Percentiles rank a stretch among this genome's conserved stretches.
These are phyloP conservation scores for Streblospio benedicti DNA, from an alignment of 1,140 invertebrate species.

Conservation along the genomic window DNA sequence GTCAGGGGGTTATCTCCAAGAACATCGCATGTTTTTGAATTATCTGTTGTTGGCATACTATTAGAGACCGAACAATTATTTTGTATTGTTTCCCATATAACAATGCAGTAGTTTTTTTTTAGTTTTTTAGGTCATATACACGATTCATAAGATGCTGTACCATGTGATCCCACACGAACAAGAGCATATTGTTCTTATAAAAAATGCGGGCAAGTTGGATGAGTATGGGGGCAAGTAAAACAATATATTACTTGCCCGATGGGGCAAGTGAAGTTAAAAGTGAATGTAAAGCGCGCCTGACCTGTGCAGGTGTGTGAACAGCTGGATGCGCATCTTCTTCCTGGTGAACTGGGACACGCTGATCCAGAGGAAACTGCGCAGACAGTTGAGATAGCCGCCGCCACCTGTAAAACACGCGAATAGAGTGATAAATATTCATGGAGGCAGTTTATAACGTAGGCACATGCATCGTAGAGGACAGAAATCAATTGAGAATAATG, in stretches of 20 bases:
- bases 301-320: conserved; percentile 81
- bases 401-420: conserved; percentile 39
- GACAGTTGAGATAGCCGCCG: conserved; percentile 76
- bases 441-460: too few species aligned
- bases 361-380: conserved; percentile 88
- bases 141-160: neutral
- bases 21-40: too few species aligned
- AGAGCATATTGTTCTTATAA: neutral
- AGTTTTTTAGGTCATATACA: neutral
- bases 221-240: neutral
- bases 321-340: conserved; percentile 72
- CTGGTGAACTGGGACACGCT: conserved; percentile 90
- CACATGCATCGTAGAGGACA: too few species aligned
- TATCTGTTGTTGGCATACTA: too few species aligned
- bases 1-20: too few species aligned
- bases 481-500: too few species aligned
- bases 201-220: neutral
- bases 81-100: too few species aligned
- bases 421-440: too few species aligned
- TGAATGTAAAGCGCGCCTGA: conserved; percentile 40
- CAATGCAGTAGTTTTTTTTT: neutral
- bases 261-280: neutral
- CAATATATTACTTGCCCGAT: neutral
- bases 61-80: too few species aligned
- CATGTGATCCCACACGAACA: conserved; percentile 8